Evolutionary conservation across 1,140 invertebrate genomes (phyloP).

Genomic region (Sinonovacula constricta): DNA sequence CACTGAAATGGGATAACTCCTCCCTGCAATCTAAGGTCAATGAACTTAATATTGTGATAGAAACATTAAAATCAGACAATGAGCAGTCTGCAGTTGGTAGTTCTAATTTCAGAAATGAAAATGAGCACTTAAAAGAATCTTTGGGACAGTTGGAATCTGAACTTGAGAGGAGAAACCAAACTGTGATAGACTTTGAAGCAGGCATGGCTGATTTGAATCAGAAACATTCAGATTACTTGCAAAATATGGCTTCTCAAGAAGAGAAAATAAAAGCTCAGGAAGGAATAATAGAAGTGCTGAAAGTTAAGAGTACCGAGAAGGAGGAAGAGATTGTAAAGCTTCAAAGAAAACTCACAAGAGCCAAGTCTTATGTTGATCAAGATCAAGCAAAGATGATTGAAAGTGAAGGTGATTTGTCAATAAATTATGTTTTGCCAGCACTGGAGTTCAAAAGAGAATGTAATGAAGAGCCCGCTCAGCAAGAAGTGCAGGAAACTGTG

Average conservation of each 20-base stretch:
- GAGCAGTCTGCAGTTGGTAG: constrained; percentile 24
- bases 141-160: constrained; percentile 19
- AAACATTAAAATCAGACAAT: constrained; percentile 28
- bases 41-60: constrained; percentile 28
- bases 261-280: constrained; percentile 55
- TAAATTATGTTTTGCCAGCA: constrained; percentile 41
- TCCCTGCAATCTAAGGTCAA: constrained; percentile 32
- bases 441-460: constrained; percentile 59
- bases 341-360: constrained; percentile 51
- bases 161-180: constrained; percentile 37
- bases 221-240: constrained; percentile 54
- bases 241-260: constrained; percentile 48
- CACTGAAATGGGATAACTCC: constrained; percentile 49
- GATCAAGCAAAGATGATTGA: constrained; percentile 49
- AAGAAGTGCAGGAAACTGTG: constrained; percentile 24
- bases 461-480: constrained; percentile 33
- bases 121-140: constrained; percentile 17
- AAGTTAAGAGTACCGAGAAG: constrained; percentile 56
- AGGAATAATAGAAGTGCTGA: constrained; percentile 53
- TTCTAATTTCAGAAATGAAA: constrained; percentile 28
- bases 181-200: constrained; percentile 54
- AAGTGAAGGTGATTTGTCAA: constrained; percentile 2
- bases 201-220: constrained; percentile 62
- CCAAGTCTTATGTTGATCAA: constrained; percentile 53
- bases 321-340: constrained; percentile 58